A percentile compares a stretch with the other conserved stretches of the same genome.
These are phyloP conservation scores for Centroberyx gerrardi DNA, from an alignment of 2,797 vertebrate species.

Conservation along the genomic window DNA sequence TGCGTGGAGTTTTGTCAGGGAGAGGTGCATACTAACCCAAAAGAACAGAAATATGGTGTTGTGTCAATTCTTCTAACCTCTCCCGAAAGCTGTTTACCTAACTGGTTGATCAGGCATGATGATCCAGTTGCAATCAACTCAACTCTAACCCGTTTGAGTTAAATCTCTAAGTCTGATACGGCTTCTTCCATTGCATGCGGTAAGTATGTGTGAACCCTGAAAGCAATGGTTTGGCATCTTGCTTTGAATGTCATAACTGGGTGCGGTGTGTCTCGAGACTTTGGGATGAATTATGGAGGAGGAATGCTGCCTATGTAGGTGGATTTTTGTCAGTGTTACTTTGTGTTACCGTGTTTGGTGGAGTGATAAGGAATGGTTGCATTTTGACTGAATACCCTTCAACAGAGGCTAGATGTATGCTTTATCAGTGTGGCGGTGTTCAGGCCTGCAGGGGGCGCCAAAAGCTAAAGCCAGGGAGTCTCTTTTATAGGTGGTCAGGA, in stretches of 20 bases:
- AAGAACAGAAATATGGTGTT: not conserved
- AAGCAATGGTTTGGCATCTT: not conserved
- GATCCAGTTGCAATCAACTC: not conserved
- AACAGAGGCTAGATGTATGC: not conserved
- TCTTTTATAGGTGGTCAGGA: not conserved
- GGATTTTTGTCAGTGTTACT: not conserved
- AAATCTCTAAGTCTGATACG: not conserved
- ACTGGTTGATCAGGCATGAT: not conserved
- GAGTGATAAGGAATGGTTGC: not conserved
- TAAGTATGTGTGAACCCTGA: not conserved
- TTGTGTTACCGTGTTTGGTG: not conserved
- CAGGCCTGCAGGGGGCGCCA: slow-evolving; percentile 16
- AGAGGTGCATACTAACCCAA: not conserved
- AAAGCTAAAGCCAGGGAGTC: not conserved
- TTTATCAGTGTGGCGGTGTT: not conserved
- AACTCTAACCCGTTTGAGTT: not conserved
- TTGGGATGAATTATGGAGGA: slow-evolving; percentile 6
- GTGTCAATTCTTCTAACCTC: not conserved
- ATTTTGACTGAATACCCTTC: not conserved
- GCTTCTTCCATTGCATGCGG: not conserved
- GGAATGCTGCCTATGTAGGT: not conserved
- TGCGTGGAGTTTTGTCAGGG: slow-evolving; percentile 62
- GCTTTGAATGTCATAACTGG: not conserved
- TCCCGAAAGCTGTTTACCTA: not conserved
- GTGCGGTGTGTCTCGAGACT: not conserved